phyloP scores from a whole-genome alignment of 2,113 vertebrate genomes.

The Cryptomyrus ogoouensis region DNA sequence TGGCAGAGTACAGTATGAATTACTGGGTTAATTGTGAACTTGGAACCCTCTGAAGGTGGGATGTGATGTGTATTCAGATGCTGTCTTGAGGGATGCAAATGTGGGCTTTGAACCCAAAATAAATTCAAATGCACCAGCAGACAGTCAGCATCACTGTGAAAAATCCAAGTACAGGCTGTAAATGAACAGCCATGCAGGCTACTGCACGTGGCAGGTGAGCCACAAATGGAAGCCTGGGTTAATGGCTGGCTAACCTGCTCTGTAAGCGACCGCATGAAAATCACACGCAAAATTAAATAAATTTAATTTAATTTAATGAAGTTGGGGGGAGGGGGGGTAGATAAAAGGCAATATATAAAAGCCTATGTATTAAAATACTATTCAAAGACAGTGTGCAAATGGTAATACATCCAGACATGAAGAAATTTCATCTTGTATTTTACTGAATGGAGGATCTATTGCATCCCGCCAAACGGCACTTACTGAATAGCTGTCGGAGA shows the following conservation, averaged over 20 bases:
- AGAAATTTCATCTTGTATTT: neutral
- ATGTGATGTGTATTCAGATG: neutral
- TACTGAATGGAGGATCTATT: too few relatives aligned
- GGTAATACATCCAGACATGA: neutral
- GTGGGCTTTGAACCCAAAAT: neutral
- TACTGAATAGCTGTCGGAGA: slow-evolving; percentile 80
- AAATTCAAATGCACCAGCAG: neutral
- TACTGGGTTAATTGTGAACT: neutral
- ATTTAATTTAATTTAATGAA: neutral
- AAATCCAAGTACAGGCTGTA: neutral
- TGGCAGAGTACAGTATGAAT: neutral
- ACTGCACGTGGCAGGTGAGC: neutral
- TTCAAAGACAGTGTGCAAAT: neutral
- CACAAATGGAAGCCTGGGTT: neutral
- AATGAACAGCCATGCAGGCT: neutral
- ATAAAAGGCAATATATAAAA: neutral
- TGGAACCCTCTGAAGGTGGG: neutral
- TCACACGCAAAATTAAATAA: too few relatives aligned
- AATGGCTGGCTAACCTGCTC: neutral
- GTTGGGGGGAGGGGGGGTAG: neutral
- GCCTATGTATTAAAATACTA: neutral
- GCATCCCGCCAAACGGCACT: slow-evolving; percentile 49
- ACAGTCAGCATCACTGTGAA: neutral
- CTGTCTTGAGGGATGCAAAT: neutral
- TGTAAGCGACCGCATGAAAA: neutral